These are phyloP conservation scores for Limnephilus lunatus DNA, from an alignment of 2,888 invertebrate species.

Conservation along the genomic window DNA sequence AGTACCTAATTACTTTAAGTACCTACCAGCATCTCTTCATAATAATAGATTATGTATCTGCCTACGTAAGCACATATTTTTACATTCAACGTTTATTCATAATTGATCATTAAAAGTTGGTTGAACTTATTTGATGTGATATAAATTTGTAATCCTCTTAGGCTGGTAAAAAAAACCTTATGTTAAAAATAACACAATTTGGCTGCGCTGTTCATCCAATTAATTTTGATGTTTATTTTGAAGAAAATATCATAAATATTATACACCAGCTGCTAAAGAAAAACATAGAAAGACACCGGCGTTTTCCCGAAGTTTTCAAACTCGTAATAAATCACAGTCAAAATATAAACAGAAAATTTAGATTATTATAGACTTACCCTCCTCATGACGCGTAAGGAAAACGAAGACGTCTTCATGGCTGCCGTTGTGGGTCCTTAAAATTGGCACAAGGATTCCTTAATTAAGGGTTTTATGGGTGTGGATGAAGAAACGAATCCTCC, in stretches of 20 bases:
- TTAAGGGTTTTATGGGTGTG: conserved; percentile 45
- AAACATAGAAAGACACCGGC: background rate
- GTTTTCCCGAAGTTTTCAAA: conserved; percentile 37
- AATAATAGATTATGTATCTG: background rate
- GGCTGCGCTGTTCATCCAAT: background rate
- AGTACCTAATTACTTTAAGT: too few relatives aligned
- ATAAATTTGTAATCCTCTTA: background rate
- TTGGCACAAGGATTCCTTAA: conserved; percentile 11
- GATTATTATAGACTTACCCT: conserved; percentile 61
- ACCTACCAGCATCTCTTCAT: background rate
- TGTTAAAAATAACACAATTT: background rate
- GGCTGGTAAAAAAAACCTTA: background rate
- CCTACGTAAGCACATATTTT: background rate
- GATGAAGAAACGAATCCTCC: conserved; percentile 1
- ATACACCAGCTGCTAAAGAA: background rate
- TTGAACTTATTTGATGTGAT: background rate
- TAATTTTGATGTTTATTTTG: background rate
- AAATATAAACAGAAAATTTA: conserved; percentile 7
- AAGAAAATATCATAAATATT: background rate
- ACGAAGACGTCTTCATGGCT: conserved; percentile 66
- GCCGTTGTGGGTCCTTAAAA: conserved; percentile 1
- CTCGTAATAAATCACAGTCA: conserved; percentile 27
- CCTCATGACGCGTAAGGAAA: conserved; percentile 65
- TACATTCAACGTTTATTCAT: background rate
- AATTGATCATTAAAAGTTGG: background rate